Base-by-base conservation (phyloP, 1,140 invertebrate species). In the Ericerus pela region DNA sequence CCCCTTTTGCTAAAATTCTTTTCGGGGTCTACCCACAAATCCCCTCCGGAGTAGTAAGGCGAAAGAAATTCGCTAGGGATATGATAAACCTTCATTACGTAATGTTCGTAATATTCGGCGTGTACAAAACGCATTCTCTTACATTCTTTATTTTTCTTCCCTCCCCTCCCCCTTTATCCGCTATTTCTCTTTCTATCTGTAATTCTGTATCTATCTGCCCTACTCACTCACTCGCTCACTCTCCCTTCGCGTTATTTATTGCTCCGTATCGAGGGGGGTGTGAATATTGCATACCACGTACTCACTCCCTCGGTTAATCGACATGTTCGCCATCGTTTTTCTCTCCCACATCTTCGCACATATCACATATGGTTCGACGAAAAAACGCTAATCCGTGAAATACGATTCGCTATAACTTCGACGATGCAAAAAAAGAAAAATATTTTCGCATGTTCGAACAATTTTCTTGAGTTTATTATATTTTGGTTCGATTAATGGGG, bases 41-140 rank as follows among this genome's bases (percentile, higher is more conserved):
- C 41, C 41, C 41, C 8, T 2, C 3, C 22, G 41, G 41, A 24
- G 41, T 47, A 41, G 37, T 41, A 47, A 47, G 10, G 41, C 41
- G 41, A 47, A 22, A 47, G 41, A 47, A 47, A 47, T 47, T 47
- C 41, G 41, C 41, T 47, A 47, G 41, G 41, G 41, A 47, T 47
- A 47, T 47, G 41, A 47, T 47, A 47, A 47, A 47, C 41, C 41
- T 47, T 47, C 41, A 47, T 47, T 47, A 47, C 41, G 41, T 47
- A 47, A 47, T 47, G 41, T 16, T 47, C 41, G 41, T 47, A 22
- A 47, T 24, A 24, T 47, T 22, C 20, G 22, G 4, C 37, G 41
- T 47, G n/a, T n/a, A 47, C 41, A 47, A 47, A 47, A 47, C 26
- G 41, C 41, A 47, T 47, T 47, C 41, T 47, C 26, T 47, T 16